Conservation (phyloP, 2,797 vertebrate genomes). For the Sebastes vulpes region DNA sequence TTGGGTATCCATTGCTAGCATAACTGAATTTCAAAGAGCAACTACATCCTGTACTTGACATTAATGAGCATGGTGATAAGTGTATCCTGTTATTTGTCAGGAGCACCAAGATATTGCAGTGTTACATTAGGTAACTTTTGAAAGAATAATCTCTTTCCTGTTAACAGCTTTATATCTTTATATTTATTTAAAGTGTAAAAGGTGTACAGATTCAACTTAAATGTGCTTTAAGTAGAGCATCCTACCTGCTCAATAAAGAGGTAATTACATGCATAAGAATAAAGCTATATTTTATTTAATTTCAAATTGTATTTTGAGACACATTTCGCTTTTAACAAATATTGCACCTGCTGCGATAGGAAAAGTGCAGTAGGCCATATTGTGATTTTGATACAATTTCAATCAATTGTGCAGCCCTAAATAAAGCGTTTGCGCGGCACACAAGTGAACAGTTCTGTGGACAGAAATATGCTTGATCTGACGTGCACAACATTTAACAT, state of each 20-base stretch:
- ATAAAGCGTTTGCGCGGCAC: neutral
- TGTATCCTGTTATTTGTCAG: neutral
- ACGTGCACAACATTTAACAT: neutral
- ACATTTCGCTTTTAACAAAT: too few species aligned
- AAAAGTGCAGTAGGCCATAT: too few species aligned
- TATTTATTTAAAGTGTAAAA: neutral
- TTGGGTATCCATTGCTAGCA: neutral
- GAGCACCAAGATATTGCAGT: neutral
- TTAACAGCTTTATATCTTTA: neutral
- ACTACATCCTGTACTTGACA: neutral
- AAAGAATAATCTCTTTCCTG: neutral
- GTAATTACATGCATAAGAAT: neutral
- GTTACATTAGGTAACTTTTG: neutral
- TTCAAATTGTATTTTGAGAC: too few species aligned
- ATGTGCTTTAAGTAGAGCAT: neutral
- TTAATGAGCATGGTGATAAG: neutral
- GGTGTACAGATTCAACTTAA: neutral
- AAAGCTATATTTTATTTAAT: too few species aligned
- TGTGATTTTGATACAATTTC: too few species aligned
- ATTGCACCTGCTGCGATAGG: too few species aligned
- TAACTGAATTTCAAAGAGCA: neutral
- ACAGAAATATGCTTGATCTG: neutral
- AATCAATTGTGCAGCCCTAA: neutral
- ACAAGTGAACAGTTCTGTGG: neutral
- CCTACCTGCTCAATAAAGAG: neutral